Percentiles rank a stretch among this genome's conserved stretches.
These are phyloP conservation scores for Psilopsiagon aurifrons DNA, from an alignment of 2,113 vertebrate species.

Conservation along the genomic window DNA sequence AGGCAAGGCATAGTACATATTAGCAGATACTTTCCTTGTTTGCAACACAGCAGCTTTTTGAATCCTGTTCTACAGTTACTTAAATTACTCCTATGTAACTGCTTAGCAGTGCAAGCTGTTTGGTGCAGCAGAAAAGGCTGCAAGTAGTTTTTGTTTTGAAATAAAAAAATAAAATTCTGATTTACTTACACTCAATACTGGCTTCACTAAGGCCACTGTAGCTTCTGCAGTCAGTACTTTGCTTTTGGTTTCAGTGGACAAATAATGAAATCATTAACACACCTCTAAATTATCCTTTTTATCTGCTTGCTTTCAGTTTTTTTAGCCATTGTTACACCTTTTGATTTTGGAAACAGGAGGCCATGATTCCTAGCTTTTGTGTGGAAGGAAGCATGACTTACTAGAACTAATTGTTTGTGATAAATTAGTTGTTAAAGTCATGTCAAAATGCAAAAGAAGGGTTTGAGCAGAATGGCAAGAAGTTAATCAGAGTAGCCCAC, in stretches of 20 bases:
- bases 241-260: not conserved
- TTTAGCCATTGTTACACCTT: not conserved
- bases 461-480: conserved; percentile 24
- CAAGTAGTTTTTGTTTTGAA: not conserved
- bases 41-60: not conserved
- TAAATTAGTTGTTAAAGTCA: conserved; percentile 49
- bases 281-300: not conserved
- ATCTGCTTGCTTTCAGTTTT: not conserved
- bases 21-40: not conserved
- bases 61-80: not conserved
- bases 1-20: not conserved
- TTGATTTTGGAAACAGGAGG: not conserved
- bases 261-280: not conserved
- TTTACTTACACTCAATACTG: not conserved
- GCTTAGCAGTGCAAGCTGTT: not conserved
- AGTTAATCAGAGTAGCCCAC: conserved; percentile 19
- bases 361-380: not conserved
- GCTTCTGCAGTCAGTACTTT: not conserved
- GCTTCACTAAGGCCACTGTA: not conserved
- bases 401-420: conserved; percentile 30
- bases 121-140: not conserved
- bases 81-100: not conserved
- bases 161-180: not conserved
- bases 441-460: conserved; percentile 56
- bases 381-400: conserved; percentile 18